These are phyloP conservation scores for Phenacoccus solenopsis DNA, from an alignment of 1,140 invertebrate genomes.

Conservation along the genomic window DNA sequence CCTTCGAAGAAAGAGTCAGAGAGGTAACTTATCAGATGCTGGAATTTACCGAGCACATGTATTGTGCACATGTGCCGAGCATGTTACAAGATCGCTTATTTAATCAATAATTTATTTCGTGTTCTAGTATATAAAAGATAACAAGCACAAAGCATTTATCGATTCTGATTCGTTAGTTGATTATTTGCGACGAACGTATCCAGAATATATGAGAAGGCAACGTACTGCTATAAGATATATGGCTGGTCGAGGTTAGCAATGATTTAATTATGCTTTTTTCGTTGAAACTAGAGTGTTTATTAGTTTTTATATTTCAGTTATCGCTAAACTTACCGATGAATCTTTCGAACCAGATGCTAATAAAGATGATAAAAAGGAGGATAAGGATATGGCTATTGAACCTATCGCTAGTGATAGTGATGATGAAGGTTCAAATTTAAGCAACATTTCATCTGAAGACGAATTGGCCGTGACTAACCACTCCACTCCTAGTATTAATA, in stretches of 20 bases:
- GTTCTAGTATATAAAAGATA: neutral
- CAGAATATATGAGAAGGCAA: constrained; percentile 10
- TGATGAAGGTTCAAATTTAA: neutral
- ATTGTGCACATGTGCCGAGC: neutral
- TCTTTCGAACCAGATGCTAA: neutral
- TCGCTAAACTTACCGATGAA: neutral
- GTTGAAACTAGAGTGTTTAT: neutral
- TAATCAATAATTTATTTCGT: neutral
- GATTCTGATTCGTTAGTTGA: neutral
- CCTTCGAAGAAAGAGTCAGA: neutral
- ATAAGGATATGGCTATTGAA: neutral
- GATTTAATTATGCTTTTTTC: neutral
- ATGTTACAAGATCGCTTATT: neutral
- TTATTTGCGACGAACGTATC: neutral
- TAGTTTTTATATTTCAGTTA: neutral
- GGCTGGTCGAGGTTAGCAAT: neutral
- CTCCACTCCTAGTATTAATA: neutral
- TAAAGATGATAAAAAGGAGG: too few relatives aligned
- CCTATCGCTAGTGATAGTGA: neutral
- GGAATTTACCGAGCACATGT: neutral
- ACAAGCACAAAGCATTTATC: neutral
- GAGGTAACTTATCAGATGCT: neutral
- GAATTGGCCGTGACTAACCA: neutral
- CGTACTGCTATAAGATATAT: neutral
- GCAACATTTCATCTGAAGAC: neutral